Percentiles rank a stretch among this genome's conserved stretches.
Conservation (phyloP, 1,140 invertebrate species). For the Drosophila repleta region DNA sequence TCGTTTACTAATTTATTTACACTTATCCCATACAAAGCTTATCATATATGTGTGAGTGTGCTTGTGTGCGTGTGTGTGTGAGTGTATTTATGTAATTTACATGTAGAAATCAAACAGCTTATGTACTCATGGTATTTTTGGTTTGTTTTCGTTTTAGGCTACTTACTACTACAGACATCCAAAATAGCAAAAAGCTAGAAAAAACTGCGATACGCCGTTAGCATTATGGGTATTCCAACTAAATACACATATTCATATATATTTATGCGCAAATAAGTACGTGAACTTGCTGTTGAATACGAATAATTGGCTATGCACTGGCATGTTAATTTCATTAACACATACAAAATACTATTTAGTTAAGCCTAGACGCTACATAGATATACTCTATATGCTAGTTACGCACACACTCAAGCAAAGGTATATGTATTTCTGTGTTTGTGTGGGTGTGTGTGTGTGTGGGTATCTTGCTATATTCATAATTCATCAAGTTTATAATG, state of each 20-base stretch:
- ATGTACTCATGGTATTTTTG: not conserved
- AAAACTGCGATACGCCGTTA: slow-evolving; percentile 45
- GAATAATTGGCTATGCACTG: slow-evolving; percentile 59
- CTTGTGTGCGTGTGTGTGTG: slow-evolving; percentile 29
- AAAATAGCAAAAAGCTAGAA: slow-evolving; percentile 77
- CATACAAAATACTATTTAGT: slow-evolving; percentile 34
- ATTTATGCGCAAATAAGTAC: slow-evolving; percentile 52
- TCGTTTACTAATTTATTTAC: slow-evolving; percentile 56
- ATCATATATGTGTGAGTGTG: slow-evolving; percentile 22
- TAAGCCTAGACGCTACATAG: slow-evolving; percentile 5
- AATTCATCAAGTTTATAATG: not conserved
- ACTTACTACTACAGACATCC: slow-evolving; percentile 69
- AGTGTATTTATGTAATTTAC: slow-evolving; percentile 55
- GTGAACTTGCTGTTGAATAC: slow-evolving; percentile 31
- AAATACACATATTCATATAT: not conserved
- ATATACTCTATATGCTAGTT: slow-evolving; percentile 27
- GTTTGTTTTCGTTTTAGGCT: slow-evolving; percentile 48
- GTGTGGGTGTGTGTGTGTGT: slow-evolving; percentile 11
- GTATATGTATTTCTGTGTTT: slow-evolving; percentile 6
- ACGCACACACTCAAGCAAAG: slow-evolving; percentile 39
- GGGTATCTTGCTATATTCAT: slow-evolving; percentile 16
- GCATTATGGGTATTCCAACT: slow-evolving; percentile 26
- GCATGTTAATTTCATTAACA: slow-evolving; percentile 72
- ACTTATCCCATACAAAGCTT: slow-evolving; percentile 60
- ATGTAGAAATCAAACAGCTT: slow-evolving; percentile 57